Conservation (phyloP, 2,888 invertebrate species). For the Parelbella ahira region DNA sequence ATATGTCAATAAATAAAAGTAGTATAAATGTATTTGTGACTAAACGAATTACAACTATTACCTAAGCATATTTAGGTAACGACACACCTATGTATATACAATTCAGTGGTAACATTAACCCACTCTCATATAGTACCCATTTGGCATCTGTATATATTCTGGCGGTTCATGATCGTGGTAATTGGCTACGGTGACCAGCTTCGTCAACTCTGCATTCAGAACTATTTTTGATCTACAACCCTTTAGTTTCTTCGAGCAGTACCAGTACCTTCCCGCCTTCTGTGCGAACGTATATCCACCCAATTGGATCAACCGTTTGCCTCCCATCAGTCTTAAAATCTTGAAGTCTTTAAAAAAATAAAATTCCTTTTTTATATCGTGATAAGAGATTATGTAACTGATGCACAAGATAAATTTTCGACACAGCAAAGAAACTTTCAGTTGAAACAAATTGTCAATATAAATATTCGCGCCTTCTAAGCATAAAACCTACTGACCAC, state of each 20-base stretch:
- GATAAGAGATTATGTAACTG: too few relatives aligned
- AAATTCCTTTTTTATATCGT: too few relatives aligned
- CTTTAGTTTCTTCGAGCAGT: constrained; percentile 37
- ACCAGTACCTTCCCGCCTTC: constrained; percentile 28
- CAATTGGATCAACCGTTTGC: constrained; percentile 37
- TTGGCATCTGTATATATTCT: constrained; percentile 1
- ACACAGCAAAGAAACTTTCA: too few relatives aligned
- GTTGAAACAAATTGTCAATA: too few relatives aligned
- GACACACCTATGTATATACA: too few relatives aligned
- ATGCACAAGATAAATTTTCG: too few relatives aligned
- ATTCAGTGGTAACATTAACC: too few relatives aligned
- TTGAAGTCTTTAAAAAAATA: constrained; percentile 33
- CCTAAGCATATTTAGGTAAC: too few relatives aligned
- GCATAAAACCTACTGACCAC: too few relatives aligned
- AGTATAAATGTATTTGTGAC: too few relatives aligned
- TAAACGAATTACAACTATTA: too few relatives aligned
- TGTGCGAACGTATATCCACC: constrained; percentile 35
- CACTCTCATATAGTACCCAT: constrained; percentile 2
- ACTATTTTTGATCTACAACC: constrained; percentile 28
- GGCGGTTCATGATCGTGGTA: constrained; percentile 18
- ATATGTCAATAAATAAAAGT: neutral
- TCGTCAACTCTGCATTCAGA: constrained; percentile 14
- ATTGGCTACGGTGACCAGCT: constrained; percentile 11
- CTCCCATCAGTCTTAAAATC: constrained; percentile 33
- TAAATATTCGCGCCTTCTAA: too few relatives aligned